Evolutionary conservation across 2,797 vertebrate species (phyloP).

Genomic region (Acanthopagrus latus): DNA sequence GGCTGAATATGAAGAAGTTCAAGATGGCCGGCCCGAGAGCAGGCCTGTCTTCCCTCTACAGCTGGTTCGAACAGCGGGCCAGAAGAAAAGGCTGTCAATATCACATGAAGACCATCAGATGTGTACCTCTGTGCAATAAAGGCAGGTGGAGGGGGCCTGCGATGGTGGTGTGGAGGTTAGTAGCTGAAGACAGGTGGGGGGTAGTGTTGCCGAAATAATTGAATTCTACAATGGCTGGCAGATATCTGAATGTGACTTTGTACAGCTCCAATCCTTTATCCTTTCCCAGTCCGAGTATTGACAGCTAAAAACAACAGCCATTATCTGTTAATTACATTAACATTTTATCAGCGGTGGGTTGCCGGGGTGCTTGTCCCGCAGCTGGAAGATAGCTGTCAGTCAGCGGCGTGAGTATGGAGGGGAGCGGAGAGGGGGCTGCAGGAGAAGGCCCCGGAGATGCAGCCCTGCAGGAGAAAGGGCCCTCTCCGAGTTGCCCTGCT

Average conservation of each 20-base stretch:
- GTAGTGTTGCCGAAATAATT: conserved; percentile 85
- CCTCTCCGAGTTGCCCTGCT: conserved; percentile 67
- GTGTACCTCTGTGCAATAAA: conserved; percentile 52
- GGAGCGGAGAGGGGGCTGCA: conserved; percentile 52
- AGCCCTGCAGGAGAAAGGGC: conserved; percentile 65
- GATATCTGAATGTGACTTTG: conserved; percentile 93
- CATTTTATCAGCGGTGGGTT: conserved; percentile 88
- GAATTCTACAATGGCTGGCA: conserved; percentile 89
- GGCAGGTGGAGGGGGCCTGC: conserved; percentile 42
- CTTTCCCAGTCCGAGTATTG: conserved; percentile 85
- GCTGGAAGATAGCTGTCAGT: conserved; percentile 88
- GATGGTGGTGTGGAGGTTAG: conserved; percentile 64
- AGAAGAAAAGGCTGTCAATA: conserved; percentile 60
- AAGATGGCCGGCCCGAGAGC: conserved; percentile 40
- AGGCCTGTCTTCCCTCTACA: conserved; percentile 19
- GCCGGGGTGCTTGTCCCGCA: conserved; percentile 81
- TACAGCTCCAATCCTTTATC: conserved; percentile 87
- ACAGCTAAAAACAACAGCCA: conserved; percentile 92
- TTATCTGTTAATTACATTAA: conserved; percentile 94
- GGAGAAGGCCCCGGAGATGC: conserved; percentile 67
- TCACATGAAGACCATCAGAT: conserved; percentile 59
- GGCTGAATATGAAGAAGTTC: conserved; percentile 77
- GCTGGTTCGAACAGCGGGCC: conserved; percentile 31
- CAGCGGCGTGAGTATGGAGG: conserved; percentile 67
- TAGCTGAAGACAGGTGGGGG: conserved; percentile 77